A percentile compares a stretch with the other conserved stretches of the same genome.
Conservation (phyloP, 2,797 vertebrate species). For the Amphiprion clarkii region DNA sequence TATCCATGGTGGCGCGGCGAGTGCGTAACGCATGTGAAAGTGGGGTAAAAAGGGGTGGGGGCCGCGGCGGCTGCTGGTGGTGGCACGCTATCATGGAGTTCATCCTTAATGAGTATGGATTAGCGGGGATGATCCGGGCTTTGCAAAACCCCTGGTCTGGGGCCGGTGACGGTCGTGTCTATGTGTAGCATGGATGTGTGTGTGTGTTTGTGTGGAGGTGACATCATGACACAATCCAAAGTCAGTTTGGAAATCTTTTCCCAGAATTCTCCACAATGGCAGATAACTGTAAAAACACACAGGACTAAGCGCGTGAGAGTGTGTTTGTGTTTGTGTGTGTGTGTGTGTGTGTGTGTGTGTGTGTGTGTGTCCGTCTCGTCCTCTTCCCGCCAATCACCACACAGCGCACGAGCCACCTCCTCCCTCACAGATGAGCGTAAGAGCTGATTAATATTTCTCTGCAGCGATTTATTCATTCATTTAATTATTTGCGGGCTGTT, state of each 20-base stretch:
- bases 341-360: background rate
- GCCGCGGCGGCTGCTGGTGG: slow-evolving; percentile 56
- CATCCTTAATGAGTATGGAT: slow-evolving; percentile 90
- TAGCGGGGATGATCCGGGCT: slow-evolving; percentile 92
- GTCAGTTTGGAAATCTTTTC: slow-evolving; percentile 62
- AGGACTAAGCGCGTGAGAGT: slow-evolving; percentile 34
- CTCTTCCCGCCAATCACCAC: slow-evolving; percentile 45
- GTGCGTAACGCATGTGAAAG: slow-evolving; percentile 29
- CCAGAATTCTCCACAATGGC: slow-evolving; percentile 61
- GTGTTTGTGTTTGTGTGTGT: too few species aligned
- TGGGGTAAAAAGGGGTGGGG: slow-evolving; percentile 54
- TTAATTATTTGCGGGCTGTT: slow-evolving; percentile 68
- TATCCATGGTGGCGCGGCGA: slow-evolving; percentile 48
- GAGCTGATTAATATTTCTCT: slow-evolving; percentile 78
- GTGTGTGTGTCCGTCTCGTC: slow-evolving; percentile 8
- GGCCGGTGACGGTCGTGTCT: slow-evolving; percentile 49
- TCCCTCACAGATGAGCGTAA: slow-evolving; percentile 55
- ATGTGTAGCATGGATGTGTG: slow-evolving; percentile 27
- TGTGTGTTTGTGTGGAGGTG: slow-evolving; percentile 31
- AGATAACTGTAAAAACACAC: slow-evolving; percentile 61
- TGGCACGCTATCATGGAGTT: slow-evolving; percentile 88
- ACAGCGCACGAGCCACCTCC: slow-evolving; percentile 32
- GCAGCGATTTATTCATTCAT: slow-evolving; percentile 70
- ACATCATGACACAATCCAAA: slow-evolving; percentile 68
- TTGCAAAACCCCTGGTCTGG: slow-evolving; percentile 82